phyloP scores from a whole-genome alignment of 2,113 vertebrate genomes.

The Heterotis niloticus region DNA sequence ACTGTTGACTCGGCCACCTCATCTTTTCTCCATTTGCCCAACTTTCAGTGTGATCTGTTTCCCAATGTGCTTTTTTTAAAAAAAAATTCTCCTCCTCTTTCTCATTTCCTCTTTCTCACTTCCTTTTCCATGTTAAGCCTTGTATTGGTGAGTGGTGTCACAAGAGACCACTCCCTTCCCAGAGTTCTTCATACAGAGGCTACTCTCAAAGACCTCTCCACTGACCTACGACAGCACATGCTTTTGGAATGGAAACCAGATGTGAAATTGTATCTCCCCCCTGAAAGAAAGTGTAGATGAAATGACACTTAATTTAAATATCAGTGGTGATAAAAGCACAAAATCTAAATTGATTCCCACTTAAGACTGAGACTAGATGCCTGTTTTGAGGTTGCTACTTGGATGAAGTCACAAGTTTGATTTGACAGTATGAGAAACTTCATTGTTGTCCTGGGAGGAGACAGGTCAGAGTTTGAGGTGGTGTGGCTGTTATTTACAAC shows the following conservation, averaged over 20 bases:
- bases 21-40: background rate
- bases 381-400: background rate
- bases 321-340: constrained; percentile 53
- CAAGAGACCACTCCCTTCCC: constrained; percentile 41
- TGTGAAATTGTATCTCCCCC: constrained; percentile 59
- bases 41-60: background rate
- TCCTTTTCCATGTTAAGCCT: constrained; percentile 28
- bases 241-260: constrained; percentile 72
- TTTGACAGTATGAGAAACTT: constrained; percentile 27
- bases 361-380: constrained; percentile 17
- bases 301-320: constrained; percentile 51
- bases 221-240: constrained; percentile 68
- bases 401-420: constrained; percentile 9
- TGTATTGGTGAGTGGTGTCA: constrained; percentile 35
- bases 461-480: no score
- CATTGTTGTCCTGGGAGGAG: background rate
- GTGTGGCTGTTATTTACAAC: background rate
- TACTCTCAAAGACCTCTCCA: constrained; percentile 58
- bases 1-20: background rate
- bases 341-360: constrained; percentile 43
- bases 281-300: constrained; percentile 56
- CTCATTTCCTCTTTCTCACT: constrained; percentile 8
- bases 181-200: constrained; percentile 54
- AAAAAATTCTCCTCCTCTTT: background rate
- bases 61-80: background rate